Evolutionary conservation across 2,797 vertebrate species (phyloP).

Genomic region (Heterohyrax brucei): DNA sequence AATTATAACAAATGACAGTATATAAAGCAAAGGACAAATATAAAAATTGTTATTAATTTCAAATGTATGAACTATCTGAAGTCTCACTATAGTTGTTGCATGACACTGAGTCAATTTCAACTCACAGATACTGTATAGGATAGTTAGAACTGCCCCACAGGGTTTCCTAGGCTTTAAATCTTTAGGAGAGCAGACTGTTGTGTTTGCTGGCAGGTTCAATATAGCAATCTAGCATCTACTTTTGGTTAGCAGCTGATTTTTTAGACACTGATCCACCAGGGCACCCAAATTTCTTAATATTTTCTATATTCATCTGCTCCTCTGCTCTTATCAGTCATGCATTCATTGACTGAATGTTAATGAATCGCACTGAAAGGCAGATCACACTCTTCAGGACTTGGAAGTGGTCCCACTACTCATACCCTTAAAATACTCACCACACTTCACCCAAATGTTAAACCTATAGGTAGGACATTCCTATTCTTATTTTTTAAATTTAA

Average conservation of each 20-base stretch:
- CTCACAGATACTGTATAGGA: not conserved
- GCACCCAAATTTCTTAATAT: not conserved
- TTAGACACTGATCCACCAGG: not conserved
- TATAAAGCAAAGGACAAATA: not conserved
- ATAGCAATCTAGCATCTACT: not conserved
- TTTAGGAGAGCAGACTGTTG: not conserved
- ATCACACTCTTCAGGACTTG: not conserved
- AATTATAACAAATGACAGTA: not conserved
- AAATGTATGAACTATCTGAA: not conserved
- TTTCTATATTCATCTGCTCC: not conserved
- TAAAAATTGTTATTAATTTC: slow-evolving; percentile 3
- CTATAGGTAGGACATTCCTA: rapidly evolving
- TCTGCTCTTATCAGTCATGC: not conserved
- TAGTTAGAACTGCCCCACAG: not conserved
- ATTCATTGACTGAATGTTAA: not conserved
- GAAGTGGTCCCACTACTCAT: not conserved
- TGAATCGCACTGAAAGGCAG: not conserved
- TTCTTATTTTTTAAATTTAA: no score
- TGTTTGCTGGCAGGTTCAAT: no score
- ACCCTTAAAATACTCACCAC: not conserved
- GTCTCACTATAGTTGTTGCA: not conserved
- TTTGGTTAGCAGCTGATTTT: not conserved
- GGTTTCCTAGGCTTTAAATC: not conserved
- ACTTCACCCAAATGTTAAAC: not conserved
- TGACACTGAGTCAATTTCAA: not conserved